Evolutionary conservation across 1,140 invertebrate species (phyloP), one percentile per base, ranked within the genome.

Genomic region (Pemphigus obesinymphae): DNA sequence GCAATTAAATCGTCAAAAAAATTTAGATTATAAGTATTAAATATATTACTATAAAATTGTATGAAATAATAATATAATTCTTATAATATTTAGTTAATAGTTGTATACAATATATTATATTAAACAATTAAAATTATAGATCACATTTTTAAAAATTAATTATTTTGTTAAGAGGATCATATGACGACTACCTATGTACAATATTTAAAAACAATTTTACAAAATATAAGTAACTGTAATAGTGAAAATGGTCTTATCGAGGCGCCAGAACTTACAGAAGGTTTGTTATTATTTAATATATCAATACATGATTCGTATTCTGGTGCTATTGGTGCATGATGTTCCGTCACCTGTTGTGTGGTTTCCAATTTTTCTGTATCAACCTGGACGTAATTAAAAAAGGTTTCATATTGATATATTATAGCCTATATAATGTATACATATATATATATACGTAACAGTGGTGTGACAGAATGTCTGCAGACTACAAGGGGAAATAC

Each of bases 311-410:
- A 43, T 63, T 80, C 76, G 17, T 80, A 80, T 45, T 80, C 37
- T 8, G 76, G 76, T 45, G 37, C 23, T 34, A 80, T 45, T 29
- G 76, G 76, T 1, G 55, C 31, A 63, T 45, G 55, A n/a, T 80
- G 76, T 61, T 80, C 53, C 1, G 43, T 63, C 26, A 63, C 17
- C 17, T 63, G 76, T 8, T 58, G n/a, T 45, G 45, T 26, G 15
- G 55, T 63, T 58, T 80, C 76, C 23, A 80, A 63, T 43, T 80
- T 63, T 43, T 80, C 76, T 45, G 76, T 80, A 63, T 61, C 55
- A 13, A 20, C 34, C 76, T 80, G 37, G 7, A 26, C 3, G 20
- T 45, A 31, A 31, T 53, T 23, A 34, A 55, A 40, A 76, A 48
- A 48, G 7, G 20, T 31, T 53, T 53, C 5, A 13, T 58, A 40